Evolutionary conservation across 2,888 invertebrate species (phyloP), one percentile per base, ranked within the genome.

Genomic region (Liodrosophila aerea): DNA sequence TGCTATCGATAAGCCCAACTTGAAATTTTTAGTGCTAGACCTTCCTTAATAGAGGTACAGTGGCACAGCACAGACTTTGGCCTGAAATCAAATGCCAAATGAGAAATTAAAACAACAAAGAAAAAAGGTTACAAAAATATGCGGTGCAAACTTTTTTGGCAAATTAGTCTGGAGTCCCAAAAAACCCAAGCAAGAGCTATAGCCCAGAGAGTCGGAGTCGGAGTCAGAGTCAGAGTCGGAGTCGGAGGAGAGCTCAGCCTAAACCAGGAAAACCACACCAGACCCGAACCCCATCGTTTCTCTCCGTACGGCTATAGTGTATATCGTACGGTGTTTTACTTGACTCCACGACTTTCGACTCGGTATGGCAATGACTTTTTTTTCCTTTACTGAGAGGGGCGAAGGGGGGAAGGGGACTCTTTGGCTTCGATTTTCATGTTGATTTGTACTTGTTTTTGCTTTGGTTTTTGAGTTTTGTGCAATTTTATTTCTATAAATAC

Each of bases 61-160:
- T 0, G 30, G 44, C 16, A 33, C 27, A 44, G 57, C 54, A 57
- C 67, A 64, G 71, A 64, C 67, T 52, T 33, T 41, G 33, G 57
- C 62, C 71, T 61, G 60, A 58, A 75, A 75, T 83, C 77, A 80
- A 78, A 77, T 81, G 83, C 80, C 80, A 74, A 83, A 83, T 76
- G 70, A 75, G 77, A 81, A 81, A 82, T 85, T 76, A 73, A 76
- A 84, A 84, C 75, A 81, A 77, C 84, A 78, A 68, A 69, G 71
- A 81, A 73, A 70, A 76, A 85, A 76, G 76, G 85, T 76, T 84
- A 84, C 83, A 80, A 85, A 83, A 85, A 80, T 77, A 83, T 83
- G 81, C 77, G 77, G 78, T 78, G 77, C 74, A 81, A 87, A 87
- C 76, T 87, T 86, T 78, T 86, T 87, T 87, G 87, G 84, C 88